phyloP scores from a whole-genome alignment of 2,113 vertebrate genomes.

The Urocynchramus pylzowi region DNA sequence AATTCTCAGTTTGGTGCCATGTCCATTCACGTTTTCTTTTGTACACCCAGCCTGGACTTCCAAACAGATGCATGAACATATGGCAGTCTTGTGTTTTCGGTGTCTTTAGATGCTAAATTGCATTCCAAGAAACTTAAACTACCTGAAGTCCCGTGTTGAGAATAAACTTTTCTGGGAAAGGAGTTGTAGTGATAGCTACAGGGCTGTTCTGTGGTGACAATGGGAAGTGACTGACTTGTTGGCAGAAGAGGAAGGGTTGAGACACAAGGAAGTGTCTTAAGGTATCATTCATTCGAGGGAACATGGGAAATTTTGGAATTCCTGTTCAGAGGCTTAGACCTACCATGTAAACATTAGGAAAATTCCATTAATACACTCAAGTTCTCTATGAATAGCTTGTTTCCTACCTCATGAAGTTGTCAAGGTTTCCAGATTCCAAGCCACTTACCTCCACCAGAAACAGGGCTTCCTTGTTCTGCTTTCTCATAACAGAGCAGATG shows the following conservation, averaged over 20 bases:
- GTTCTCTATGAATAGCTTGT: neutral
- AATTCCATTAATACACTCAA: neutral
- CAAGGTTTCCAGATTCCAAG: neutral
- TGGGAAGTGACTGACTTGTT: neutral
- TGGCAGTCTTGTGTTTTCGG: neutral
- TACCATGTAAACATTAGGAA: neutral
- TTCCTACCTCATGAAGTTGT: neutral
- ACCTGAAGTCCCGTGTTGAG: neutral
- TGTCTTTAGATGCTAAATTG: neutral
- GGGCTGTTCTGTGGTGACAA: neutral
- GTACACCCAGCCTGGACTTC: neutral
- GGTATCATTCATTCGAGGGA: neutral
- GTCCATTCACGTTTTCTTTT: neutral
- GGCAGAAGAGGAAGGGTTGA: neutral
- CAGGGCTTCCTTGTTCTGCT: neutral
- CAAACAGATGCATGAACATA: neutral
- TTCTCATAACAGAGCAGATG: slow-evolving; percentile 9
- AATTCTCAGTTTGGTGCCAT: neutral
- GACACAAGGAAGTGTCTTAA: neutral
- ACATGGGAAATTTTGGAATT: neutral
- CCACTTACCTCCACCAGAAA: neutral
- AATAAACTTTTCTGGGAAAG: neutral
- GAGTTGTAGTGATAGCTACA: neutral
- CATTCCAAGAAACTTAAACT: neutral
- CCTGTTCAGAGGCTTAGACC: neutral